These are phyloP conservation scores for Brachionus rotundiformis DNA, from an alignment of 1,140 invertebrate species.

Conservation along the genomic window DNA sequence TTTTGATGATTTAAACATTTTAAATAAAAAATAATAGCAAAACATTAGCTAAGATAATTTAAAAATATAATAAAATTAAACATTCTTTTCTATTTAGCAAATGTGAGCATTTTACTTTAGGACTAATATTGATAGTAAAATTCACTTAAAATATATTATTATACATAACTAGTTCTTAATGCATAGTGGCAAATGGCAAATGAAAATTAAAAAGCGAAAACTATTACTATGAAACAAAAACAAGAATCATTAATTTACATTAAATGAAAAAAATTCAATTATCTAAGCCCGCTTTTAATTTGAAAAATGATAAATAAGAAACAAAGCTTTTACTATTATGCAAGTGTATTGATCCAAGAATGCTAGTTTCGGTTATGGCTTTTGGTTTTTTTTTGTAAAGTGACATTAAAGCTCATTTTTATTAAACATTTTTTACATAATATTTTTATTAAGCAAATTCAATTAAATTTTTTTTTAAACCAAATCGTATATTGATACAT, in stretches of 20 bases:
- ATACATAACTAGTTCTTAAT: not conserved
- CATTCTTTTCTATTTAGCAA: not conserved
- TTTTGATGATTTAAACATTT: constrained; percentile 21
- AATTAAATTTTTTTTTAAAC: not conserved
- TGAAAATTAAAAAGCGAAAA: not conserved
- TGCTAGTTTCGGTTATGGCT: not conserved
- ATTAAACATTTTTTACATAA: not conserved
- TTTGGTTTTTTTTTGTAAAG: not conserved
- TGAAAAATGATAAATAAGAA: not conserved
- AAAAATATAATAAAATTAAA: not conserved
- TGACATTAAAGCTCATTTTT: not conserved
- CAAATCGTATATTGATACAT: too few relatives aligned
- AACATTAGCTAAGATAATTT: constrained; percentile 11
- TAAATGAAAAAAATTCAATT: not conserved
- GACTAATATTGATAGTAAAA: constrained; percentile 9
- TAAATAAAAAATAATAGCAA: not conserved
- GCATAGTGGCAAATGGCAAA: not conserved
- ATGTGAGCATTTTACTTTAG: constrained; percentile 8
- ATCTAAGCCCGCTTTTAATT: not conserved
- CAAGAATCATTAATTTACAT: not conserved
- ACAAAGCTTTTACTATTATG: not conserved
- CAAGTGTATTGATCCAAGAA: not conserved
- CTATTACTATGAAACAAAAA: not conserved
- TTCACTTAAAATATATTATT: not conserved
- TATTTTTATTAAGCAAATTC: not conserved